Conservation (phyloP, 2,888 invertebrate species). For the Cabera pusaria region DNA sequence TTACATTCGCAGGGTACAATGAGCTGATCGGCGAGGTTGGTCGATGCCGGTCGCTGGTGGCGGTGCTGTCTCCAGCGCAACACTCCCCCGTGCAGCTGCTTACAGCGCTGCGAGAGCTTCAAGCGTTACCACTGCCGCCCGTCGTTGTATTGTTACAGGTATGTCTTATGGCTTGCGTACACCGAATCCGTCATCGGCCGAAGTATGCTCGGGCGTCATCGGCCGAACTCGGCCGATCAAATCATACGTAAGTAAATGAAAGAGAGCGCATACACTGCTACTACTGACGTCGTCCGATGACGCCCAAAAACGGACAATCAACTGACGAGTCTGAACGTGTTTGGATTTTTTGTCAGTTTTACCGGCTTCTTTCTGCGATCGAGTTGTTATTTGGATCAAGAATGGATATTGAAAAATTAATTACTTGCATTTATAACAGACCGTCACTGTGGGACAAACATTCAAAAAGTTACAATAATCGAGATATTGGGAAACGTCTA, state of each 20-base stretch:
- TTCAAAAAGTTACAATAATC: constrained; percentile 16
- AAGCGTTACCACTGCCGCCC: constrained; percentile 64
- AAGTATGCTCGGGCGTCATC: too few relatives aligned
- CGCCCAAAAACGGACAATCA: constrained; percentile 4
- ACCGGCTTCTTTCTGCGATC: constrained; percentile 5
- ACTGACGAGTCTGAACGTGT: constrained; percentile 8
- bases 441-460: constrained; percentile 15
- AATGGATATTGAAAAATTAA: constrained; percentile 12
- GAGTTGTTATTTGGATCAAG: constrained; percentile 5
- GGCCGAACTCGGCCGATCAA: too few relatives aligned
- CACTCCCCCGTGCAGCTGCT: constrained; percentile 66
- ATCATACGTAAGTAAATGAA: too few relatives aligned
- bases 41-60: constrained; percentile 70
- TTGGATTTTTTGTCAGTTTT: constrained; percentile 8
- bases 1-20: constrained; percentile 83
- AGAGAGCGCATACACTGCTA: too few relatives aligned
- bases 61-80: constrained; percentile 72
- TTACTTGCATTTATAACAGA: constrained; percentile 14
- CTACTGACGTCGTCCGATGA: constrained; percentile 2
- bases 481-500: constrained; percentile 12
- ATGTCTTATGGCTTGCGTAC: too few relatives aligned
- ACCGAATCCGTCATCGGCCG: too few relatives aligned
- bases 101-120: constrained; percentile 61
- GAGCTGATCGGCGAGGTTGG: constrained; percentile 64
- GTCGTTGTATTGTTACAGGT: constrained; percentile 76